Evolutionary conservation across 2,113 vertebrate genomes (phyloP).

Genomic region (Mus musculus): DNA sequence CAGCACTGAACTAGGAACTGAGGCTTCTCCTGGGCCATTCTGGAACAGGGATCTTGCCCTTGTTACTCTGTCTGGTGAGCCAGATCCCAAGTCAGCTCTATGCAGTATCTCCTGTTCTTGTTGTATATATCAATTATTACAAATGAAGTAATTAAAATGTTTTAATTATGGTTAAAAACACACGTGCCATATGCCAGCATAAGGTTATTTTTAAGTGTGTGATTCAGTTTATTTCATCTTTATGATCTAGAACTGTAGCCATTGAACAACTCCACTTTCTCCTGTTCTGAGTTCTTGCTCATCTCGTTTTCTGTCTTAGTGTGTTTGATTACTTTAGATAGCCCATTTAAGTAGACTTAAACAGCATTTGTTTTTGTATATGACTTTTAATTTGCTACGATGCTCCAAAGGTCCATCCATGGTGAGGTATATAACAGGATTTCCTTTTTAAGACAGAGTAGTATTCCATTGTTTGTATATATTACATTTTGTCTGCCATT

Average conservation of each 20-base stretch:
- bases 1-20: not conserved
- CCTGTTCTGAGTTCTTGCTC: not conserved
- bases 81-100: not conserved
- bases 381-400: not conserved
- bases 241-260: not conserved
- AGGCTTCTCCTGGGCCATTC: not conserved
- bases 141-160: constrained; percentile 12
- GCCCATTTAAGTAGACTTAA: not conserved
- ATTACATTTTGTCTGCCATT: not conserved
- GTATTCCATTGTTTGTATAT: not conserved
- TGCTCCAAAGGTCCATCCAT: not conserved
- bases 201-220: not conserved
- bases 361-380: not conserved
- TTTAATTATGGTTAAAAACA: not conserved
- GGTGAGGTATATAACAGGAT: not conserved
- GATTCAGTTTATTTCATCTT: constrained; percentile 23
- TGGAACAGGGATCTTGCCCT: not conserved
- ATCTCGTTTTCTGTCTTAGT: not conserved
- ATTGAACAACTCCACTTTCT: not conserved
- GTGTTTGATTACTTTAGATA: not conserved
- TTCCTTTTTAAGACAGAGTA: not conserved
- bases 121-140: not conserved
- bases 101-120: not conserved
- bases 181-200: not conserved
- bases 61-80: not conserved